Base-by-base conservation (phyloP, 2,797 vertebrate genomes). In the Thunnus albacares region DNA sequence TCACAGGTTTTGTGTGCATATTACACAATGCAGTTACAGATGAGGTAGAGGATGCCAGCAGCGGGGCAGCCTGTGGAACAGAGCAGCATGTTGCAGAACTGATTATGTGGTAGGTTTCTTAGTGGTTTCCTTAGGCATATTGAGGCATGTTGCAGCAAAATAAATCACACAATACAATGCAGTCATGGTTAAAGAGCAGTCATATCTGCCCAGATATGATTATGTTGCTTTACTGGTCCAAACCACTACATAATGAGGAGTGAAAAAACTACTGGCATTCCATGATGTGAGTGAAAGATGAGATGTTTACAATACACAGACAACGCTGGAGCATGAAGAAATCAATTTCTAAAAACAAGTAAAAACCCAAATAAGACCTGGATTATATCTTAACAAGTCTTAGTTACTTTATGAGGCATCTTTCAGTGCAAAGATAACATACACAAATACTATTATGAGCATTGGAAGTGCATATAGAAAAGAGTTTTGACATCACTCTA, bases 211-310 rank as follows among this genome's bases (percentile, higher is more conserved):
- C 64, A 77, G 51, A 79, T 76, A 47, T 65, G 45, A 77, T 75
- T 75, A 64, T 62, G 43, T 58, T 56, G 9, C 33, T 60, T 79
- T 55, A 56, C 72, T 75, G 82, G 76, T 84, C 74, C 41, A 82
- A 91, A 91, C 81, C 87, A 92, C 88, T 89, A 87, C 52, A 61
- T 55, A 78, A 66, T 41, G 49, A 71, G 65, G 67, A 24, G 64
- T 71, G 76, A 38, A 72, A 66, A 72, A 63, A 81, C 58, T 87
- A 76, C 75, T 83, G 65, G 51, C 70, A 85, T 84, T 88, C 76
- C 81, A 75, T 15, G 55, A 82, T 60, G 69, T 65, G 75, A 75
- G 57, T 80, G 63, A 58, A 51, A 38, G 52, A 69, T 41, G n/a
- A 80, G 56, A 86, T 52, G 75, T 84, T 82, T 84, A 85, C 80